These are phyloP conservation scores for Monarcha castaneiventris DNA, from an alignment of 2,113 vertebrate species.

Conservation along the genomic window DNA sequence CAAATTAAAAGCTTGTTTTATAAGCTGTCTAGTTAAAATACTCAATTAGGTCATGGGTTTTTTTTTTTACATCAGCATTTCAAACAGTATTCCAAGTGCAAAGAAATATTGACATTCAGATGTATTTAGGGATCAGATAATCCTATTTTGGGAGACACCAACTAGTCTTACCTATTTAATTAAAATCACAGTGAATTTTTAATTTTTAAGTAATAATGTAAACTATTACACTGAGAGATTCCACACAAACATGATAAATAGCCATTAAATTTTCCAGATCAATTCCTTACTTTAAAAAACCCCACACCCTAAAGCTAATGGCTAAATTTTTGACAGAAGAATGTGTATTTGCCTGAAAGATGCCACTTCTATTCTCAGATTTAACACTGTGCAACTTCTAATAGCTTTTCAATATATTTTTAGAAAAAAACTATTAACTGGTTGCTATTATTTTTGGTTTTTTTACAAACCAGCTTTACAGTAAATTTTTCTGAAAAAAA, in stretches of 20 bases:
- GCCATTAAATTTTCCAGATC: background rate
- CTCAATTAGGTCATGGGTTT: background rate
- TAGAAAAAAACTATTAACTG: background rate
- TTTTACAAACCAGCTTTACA: background rate
- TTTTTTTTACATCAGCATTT: background rate
- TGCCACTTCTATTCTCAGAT: background rate
- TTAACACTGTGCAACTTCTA: background rate
- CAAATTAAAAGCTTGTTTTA: background rate
- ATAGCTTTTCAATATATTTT: background rate
- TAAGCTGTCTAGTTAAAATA: background rate
- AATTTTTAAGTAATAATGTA: background rate
- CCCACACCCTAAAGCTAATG: fast-evolving
- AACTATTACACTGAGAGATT: background rate
- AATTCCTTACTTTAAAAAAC: background rate
- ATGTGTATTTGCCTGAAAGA: background rate
- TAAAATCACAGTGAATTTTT: background rate
- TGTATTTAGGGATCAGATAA: background rate
- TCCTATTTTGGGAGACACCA: background rate
- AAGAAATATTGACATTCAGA: background rate
- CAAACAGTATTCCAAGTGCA: background rate
- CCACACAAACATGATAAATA: background rate
- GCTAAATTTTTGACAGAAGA: background rate
- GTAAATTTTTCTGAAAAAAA: background rate
- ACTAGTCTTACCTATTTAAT: background rate
- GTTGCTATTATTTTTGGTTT: fast-evolving